Conservation (phyloP, 2,113 vertebrate genomes). For the Phycodurus eques region DNA sequence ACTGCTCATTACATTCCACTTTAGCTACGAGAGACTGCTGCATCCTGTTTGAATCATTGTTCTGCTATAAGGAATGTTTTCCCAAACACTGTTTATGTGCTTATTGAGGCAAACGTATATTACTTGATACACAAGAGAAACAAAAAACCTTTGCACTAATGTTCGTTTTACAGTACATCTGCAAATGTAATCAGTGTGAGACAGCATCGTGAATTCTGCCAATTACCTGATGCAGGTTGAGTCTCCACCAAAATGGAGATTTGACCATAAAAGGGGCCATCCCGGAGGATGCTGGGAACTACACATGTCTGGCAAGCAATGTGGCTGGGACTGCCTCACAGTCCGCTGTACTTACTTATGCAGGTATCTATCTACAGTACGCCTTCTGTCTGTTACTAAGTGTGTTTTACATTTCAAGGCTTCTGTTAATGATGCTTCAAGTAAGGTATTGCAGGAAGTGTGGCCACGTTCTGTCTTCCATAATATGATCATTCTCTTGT, state of each 20-base stretch:
- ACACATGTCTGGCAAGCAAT: slow-evolving; percentile 83
- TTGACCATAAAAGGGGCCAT: slow-evolving; percentile 77
- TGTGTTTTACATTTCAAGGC: neutral
- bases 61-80: slow-evolving; percentile 5
- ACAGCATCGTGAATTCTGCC: slow-evolving; percentile 28
- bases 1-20: slow-evolving; percentile 48
- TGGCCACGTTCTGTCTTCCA: neutral
- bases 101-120: slow-evolving; percentile 24
- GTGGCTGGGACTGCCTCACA: slow-evolving; percentile 69
- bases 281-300: slow-evolving; percentile 88
- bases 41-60: slow-evolving; percentile 49
- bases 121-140: slow-evolving; percentile 21
- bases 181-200: slow-evolving; percentile 36
- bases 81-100: slow-evolving; percentile 18
- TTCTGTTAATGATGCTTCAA: neutral
- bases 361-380: slow-evolving; percentile 59
- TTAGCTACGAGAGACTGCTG: slow-evolving; percentile 27
- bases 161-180: slow-evolving; percentile 34
- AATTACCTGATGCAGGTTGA: slow-evolving; percentile 45
- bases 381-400: neutral
- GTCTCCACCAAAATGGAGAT: slow-evolving; percentile 71
- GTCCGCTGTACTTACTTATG: slow-evolving; percentile 58
- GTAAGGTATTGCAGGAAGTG: neutral
- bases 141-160: slow-evolving; percentile 16
- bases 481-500: neutral